These are phyloP conservation scores for Netelia fuscicornis DNA, from an alignment of 2,888 invertebrate genomes.

Conservation along the genomic window DNA sequence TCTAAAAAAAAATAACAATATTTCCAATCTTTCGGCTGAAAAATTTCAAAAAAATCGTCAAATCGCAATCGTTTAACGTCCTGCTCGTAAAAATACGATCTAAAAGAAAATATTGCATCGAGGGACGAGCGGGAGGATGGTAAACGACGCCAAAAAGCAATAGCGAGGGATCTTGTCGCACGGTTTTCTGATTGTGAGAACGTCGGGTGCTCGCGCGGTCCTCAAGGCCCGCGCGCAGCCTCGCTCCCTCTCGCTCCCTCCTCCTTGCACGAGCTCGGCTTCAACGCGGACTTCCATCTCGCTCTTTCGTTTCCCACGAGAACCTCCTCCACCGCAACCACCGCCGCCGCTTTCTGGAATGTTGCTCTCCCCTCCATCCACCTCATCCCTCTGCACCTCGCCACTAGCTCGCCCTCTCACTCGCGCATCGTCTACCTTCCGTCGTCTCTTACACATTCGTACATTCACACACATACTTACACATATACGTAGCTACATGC, in stretches of 20 bases:
- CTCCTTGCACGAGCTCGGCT: constrained; percentile 54
- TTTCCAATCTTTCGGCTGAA: no score
- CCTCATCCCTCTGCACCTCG: constrained; percentile 68
- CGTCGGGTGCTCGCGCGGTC: constrained; percentile 48
- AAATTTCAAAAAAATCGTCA: no score
- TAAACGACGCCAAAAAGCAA: constrained; percentile 44
- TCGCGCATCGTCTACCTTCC: constrained; percentile 56
- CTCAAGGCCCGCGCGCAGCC: constrained; percentile 50
- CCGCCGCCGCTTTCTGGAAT: constrained; percentile 84
- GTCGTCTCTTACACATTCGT: constrained; percentile 26
- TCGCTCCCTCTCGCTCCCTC: constrained; percentile 56
- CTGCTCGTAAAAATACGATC: no score
- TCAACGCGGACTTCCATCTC: constrained; percentile 73
- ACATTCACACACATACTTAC: neutral
- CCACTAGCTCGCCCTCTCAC: constrained; percentile 70
- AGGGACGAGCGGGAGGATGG: constrained; percentile 1
- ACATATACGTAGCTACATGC: constrained; percentile 25
- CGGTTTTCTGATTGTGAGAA: constrained; percentile 64
- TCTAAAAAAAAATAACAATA: no score
- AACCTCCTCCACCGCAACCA: constrained; percentile 77
- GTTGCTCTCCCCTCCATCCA: constrained; percentile 81
- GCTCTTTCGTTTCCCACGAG: constrained; percentile 84
- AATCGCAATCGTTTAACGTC: no score
- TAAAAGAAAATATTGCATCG: constrained; percentile 36
- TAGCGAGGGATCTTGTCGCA: constrained; percentile 45